Base-by-base conservation (phyloP, 2,888 invertebrate genomes). In the Hipparchia sbordonii region DNA sequence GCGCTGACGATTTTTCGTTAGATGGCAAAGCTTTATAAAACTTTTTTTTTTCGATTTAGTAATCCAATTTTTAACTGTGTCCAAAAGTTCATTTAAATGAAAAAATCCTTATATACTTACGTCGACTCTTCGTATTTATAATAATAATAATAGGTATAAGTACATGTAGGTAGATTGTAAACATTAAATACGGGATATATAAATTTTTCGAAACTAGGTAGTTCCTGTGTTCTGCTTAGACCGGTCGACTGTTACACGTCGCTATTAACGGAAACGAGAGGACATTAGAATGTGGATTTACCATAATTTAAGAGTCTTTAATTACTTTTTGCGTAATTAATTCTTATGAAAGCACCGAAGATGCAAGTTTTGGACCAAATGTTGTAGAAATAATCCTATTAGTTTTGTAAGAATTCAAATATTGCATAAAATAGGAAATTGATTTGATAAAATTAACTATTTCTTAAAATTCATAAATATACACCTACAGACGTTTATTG, bases 191-290 rank as follows among this genome's bases (percentile, higher is more conserved):
- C 48, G 48, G 48, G 48, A 52, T 2, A 5, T 12, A 52, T 2
- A 2, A 10, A 2, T 12, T 9, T 52, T 52, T 12, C 2, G 52
- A 52, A 52, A 52, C 52, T 52, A 5, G 23, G 23, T 23, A 23
- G 5, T 12, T 10, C 52, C 12, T 59, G 33, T 60, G 66, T 46
- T 69, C 59, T 69, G 13, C 51, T 54, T 13, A 45, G 54, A 69
- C 48, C 56, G 23, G 33, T 56, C 6, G 52, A 46, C 45, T 13
- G 39, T 69, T 69, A 60, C n/a, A 62, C 33, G 56, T 56, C 61
- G 69, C 57, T 62, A 73, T 57, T 23, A 69, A 61, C 67, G 71
- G 69, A 75, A 71, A 69, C 62, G n/a, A 71, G 46, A 59, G 57
- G 51, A 60, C 60, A 68, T 71, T 68, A 62, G 68, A 72, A n/a